These are phyloP conservation scores for Iphiclides podalirius DNA, from an alignment of 2,888 invertebrate genomes.

Conservation along the genomic window DNA sequence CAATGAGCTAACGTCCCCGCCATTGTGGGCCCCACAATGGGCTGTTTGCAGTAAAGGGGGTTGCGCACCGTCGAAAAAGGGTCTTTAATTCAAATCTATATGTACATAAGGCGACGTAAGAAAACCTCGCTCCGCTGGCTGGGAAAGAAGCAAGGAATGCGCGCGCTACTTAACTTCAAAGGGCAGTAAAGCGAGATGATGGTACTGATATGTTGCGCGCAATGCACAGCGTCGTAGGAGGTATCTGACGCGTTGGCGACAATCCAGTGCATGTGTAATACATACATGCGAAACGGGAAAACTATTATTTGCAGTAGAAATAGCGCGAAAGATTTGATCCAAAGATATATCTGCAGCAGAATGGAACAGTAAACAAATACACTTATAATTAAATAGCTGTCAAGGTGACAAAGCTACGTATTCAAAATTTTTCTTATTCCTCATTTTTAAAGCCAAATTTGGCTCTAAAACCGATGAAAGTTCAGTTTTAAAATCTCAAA, in stretches of 20 bases:
- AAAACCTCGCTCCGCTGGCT: background rate
- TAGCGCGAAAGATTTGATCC: too few relatives aligned
- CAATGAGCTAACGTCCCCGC: constrained; percentile 35
- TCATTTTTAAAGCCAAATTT: too few relatives aligned
- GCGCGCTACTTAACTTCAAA: background rate
- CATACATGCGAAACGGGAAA: too few relatives aligned
- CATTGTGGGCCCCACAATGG: constrained; percentile 48
- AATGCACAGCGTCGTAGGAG: background rate
- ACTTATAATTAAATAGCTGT: too few relatives aligned
- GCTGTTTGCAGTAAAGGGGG: constrained; percentile 39
- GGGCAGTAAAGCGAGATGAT: background rate
- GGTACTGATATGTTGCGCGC: background rate
- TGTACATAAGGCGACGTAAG: background rate
- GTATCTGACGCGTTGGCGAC: background rate
- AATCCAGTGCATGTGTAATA: too few relatives aligned
- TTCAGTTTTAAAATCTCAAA: too few relatives aligned
- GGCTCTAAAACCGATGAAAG: too few relatives aligned
- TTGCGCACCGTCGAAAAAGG: constrained; percentile 11
- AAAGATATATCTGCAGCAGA: too few relatives aligned
- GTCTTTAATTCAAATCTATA: constrained; percentile 2
- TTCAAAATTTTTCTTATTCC: too few relatives aligned
- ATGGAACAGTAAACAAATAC: too few relatives aligned
- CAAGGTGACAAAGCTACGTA: too few relatives aligned
- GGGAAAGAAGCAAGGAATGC: background rate
- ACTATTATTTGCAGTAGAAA: too few relatives aligned